Conservation (phyloP, 2,888 invertebrate genomes). For the Agrochola litura region DNA sequence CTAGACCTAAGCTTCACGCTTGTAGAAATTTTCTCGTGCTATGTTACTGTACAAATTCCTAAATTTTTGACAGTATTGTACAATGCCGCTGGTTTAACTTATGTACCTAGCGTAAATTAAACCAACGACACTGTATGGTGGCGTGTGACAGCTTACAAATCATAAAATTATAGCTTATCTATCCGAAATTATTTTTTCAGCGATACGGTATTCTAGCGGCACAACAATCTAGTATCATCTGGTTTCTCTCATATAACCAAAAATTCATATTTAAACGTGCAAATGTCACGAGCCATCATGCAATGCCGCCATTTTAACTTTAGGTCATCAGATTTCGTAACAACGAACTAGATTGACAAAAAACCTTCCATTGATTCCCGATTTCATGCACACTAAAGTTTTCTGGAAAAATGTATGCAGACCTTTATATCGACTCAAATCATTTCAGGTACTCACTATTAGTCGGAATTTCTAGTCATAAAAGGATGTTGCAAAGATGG, state of each 20-base stretch:
- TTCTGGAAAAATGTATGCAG: not conserved
- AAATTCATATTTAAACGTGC: not conserved
- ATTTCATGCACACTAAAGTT: not conserved
- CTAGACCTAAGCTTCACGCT: not conserved
- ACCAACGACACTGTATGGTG: not conserved
- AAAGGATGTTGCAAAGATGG: conserved; percentile 48
- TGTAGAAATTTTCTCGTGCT: not conserved
- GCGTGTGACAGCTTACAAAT: too few relatives aligned
- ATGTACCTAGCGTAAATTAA: too few relatives aligned
- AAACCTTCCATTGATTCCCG: not conserved
- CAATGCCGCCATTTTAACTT: not conserved
- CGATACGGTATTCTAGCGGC: too few relatives aligned
- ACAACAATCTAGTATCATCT: too few relatives aligned
- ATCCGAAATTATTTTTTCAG: too few relatives aligned
- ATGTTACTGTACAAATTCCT: too few relatives aligned
- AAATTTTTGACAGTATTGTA: too few relatives aligned
- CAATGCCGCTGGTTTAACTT: too few relatives aligned
- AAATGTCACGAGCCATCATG: not conserved
- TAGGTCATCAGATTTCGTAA: not conserved
- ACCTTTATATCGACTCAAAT: not conserved
- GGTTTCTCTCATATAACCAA: not conserved
- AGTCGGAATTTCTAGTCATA: conserved; percentile 13
- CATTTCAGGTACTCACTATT: conserved; percentile 19
- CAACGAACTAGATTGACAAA: not conserved
- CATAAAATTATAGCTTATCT: too few relatives aligned